phyloP scores from a whole-genome alignment of 2,797 vertebrate species.

The Enteromius paludinosus region DNA sequence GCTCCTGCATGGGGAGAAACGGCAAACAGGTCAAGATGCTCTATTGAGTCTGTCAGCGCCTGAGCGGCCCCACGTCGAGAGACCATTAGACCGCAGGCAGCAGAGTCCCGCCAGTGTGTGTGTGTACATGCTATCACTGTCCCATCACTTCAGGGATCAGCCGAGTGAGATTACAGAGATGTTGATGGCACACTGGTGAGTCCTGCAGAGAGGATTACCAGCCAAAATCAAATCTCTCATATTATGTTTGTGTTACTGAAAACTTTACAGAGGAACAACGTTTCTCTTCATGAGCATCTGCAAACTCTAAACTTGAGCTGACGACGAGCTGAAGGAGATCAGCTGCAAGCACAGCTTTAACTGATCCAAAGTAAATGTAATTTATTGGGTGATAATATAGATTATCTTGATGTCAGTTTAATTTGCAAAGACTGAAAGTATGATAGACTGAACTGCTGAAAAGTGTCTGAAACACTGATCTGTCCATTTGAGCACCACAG shows the following conservation, averaged over 20 bases:
- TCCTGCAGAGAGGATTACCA: constrained; percentile 25
- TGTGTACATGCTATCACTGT: constrained; percentile 11
- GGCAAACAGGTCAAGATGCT: constrained; percentile 36
- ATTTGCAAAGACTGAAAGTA: not conserved
- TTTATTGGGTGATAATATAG: not conserved
- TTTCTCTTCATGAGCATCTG: constrained; percentile 7
- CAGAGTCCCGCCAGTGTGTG: constrained; percentile 17
- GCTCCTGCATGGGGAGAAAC: constrained; percentile 17
- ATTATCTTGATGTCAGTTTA: not conserved
- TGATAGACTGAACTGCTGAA: too few species aligned
- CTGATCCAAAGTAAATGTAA: not conserved
- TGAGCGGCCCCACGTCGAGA: constrained; percentile 6
- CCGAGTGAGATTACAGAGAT: constrained; percentile 39
- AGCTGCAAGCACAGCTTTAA: not conserved
- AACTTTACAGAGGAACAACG: constrained; percentile 12
- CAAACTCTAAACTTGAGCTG: not conserved
- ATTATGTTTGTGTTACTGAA: constrained; percentile 26
- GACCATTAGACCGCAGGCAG: not conserved
- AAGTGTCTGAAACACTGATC: not conserved
- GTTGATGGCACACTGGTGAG: constrained; percentile 20
- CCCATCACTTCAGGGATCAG: constrained; percentile 19
- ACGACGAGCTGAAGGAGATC: not conserved
- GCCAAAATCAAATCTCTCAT: constrained; percentile 24
- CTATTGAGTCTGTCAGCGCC: constrained; percentile 50
- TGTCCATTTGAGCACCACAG: not conserved